Evolutionary conservation across 92 coral and sea anemone genomes (phyloP).

Genomic region (Pocillopora grandis): DNA sequence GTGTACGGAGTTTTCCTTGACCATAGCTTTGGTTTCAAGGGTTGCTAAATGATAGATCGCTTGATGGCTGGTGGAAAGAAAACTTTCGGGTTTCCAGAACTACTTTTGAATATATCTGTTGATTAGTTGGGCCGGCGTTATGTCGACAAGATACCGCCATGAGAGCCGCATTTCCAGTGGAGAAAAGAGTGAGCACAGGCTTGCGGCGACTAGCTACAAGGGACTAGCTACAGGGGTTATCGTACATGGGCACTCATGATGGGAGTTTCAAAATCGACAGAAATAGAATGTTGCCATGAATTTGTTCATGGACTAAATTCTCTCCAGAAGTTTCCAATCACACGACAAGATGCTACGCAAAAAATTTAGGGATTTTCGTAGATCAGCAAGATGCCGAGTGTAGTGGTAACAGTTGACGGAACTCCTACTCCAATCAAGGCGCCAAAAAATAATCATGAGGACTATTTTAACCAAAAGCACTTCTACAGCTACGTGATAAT

Average conservation of each 20-base stretch:
- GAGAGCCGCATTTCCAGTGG: conserved; percentile 25
- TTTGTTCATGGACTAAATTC: conserved; percentile 14
- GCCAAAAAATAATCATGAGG: no score
- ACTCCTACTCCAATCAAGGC: no score
- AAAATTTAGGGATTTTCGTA: conserved; percentile 36
- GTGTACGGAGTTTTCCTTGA: conserved; percentile 54
- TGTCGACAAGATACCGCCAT: conserved; percentile 35
- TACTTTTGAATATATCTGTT: conserved; percentile 41
- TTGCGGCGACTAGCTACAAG: conserved; percentile 25
- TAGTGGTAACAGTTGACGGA: no score
- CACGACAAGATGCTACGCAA: conserved; percentile 15
- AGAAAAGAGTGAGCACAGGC: conserved; percentile 17
- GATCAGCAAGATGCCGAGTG: neutral
- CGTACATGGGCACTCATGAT: conserved; percentile 37
- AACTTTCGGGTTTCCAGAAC: no score
- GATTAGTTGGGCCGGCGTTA: conserved; percentile 34
- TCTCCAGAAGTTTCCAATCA: conserved; percentile 37
- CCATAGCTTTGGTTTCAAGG: conserved; percentile 47
- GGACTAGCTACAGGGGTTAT: conserved; percentile 10
- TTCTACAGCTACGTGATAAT: conserved; percentile 3
- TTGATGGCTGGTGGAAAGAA: no score
- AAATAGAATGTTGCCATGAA: conserved; percentile 35
- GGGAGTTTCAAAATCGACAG: conserved; percentile 40
- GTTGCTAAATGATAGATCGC: no score
- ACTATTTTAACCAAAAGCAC: no score